Percentiles rank a stretch among this genome's conserved stretches.
Evolutionary conservation across 2,888 invertebrate genomes (phyloP).

Genomic region (Alcis repandata): DNA sequence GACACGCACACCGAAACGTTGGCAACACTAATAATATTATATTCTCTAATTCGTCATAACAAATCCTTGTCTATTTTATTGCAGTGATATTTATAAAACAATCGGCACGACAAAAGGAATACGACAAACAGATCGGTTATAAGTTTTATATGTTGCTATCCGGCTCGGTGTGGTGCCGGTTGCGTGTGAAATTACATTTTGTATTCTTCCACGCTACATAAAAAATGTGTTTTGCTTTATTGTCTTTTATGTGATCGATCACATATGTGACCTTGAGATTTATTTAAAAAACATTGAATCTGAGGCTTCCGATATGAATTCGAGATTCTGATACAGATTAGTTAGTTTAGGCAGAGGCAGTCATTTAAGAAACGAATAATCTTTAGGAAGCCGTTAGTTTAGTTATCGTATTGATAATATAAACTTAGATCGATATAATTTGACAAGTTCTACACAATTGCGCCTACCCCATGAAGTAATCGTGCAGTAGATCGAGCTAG

Average conservation of each 20-base stretch:
- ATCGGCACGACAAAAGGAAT: slow-evolving; percentile 29
- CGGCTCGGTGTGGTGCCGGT: background rate
- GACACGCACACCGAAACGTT: no score
- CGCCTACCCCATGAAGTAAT: background rate
- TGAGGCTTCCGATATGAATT: background rate
- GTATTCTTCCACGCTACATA: background rate
- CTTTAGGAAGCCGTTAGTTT: no score
- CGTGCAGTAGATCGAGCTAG: background rate
- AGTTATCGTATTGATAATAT: no score
- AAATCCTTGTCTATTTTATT: slow-evolving; percentile 27
- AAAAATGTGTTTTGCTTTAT: background rate
- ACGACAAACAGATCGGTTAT: slow-evolving; percentile 32
- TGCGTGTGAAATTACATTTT: background rate
- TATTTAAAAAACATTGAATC: background rate
- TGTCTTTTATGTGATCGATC: background rate
- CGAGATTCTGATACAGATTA: no score
- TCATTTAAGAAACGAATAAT: no score
- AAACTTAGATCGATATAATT: no score
- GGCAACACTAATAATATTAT: slow-evolving; percentile 4
- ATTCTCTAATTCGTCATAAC: slow-evolving; percentile 22
- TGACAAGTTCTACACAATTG: no score
- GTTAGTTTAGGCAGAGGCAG: no score
- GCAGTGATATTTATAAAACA: slow-evolving; percentile 40
- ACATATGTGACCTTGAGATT: background rate
- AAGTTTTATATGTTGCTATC: slow-evolving; percentile 11